These are phyloP conservation scores for Drosophila birchii DNA, from an alignment of 2,888 invertebrate genomes.

Conservation along the genomic window DNA sequence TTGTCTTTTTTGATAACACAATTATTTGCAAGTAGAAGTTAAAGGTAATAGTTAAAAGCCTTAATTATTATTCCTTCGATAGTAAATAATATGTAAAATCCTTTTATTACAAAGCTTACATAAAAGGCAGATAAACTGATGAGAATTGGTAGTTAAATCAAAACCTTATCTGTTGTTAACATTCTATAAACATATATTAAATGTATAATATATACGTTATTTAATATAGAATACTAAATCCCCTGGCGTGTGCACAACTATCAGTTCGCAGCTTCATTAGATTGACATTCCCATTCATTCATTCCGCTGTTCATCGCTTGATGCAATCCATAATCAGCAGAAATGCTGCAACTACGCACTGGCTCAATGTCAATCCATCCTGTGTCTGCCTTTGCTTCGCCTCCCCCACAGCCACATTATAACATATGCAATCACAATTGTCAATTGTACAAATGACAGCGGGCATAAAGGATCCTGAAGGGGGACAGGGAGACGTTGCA, in stretches of 20 bases:
- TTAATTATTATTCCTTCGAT: not conserved
- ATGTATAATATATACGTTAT: not conserved
- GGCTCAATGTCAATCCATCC: conserved; percentile 47
- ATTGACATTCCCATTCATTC: conserved; percentile 31
- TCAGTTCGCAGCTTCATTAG: conserved; percentile 23
- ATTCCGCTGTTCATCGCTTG: conserved; percentile 34
- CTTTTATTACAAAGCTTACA: not conserved
- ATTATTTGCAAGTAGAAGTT: not conserved
- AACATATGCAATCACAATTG: conserved; percentile 77
- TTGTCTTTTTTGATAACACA: not conserved
- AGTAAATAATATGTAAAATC: not conserved
- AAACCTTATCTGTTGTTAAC: not conserved
- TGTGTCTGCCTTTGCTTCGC: not conserved
- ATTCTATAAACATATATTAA: not conserved
- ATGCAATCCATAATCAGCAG: conserved; percentile 70
- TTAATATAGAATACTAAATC: not conserved
- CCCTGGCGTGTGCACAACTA: not conserved
- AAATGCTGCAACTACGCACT: conserved; percentile 40
- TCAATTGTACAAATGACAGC: conserved; percentile 75
- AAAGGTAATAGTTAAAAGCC: not conserved
- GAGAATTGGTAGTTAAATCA: not conserved
- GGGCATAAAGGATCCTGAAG: conserved; percentile 33
- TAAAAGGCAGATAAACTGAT: not conserved
- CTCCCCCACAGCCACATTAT: conserved; percentile 50
- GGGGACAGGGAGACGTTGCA: conserved; percentile 43